Conservation (phyloP, 2,888 invertebrate genomes). For the Drosophila putrida region DNA sequence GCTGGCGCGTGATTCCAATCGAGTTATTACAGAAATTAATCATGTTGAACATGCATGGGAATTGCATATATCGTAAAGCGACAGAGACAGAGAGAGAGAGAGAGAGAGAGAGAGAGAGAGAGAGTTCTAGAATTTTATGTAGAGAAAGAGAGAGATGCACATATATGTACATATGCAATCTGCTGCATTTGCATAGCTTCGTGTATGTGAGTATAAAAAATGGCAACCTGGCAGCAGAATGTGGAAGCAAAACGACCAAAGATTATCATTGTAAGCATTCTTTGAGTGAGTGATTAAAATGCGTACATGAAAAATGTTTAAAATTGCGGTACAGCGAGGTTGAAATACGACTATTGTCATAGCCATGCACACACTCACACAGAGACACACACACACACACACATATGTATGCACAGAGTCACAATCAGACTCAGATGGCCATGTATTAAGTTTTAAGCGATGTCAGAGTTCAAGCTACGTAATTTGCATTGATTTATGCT, state of each 20-base stretch:
- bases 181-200: slow-evolving; percentile 39
- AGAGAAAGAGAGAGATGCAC: neutral
- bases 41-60: slow-evolving; percentile 81
- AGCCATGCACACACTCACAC: slow-evolving; percentile 18
- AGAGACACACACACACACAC: neutral
- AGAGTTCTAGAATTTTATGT: neutral
- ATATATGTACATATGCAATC: slow-evolving; percentile 34
- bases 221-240: slow-evolving; percentile 50
- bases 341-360: slow-evolving; percentile 51
- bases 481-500: slow-evolving; percentile 77
- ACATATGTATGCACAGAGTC: neutral
- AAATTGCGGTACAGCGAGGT: slow-evolving; percentile 19
- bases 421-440: neutral
- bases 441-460: slow-evolving; percentile 72
- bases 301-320: slow-evolving; percentile 59
- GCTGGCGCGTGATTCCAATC: slow-evolving; percentile 82
- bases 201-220: slow-evolving; percentile 46
- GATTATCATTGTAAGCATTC: slow-evolving; percentile 79
- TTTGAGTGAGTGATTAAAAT: slow-evolving; percentile 79
- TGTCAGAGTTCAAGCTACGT: slow-evolving; percentile 63
- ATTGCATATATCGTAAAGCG: slow-evolving; percentile 66
- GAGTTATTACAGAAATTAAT: slow-evolving; percentile 82
- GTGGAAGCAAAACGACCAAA: slow-evolving; percentile 55
- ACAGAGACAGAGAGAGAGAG: slow-evolving; percentile 2
- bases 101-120: neutral